Evolutionary conservation across 2,113 vertebrate species (phyloP), one percentile per base, ranked within the genome.

Genomic region (Synchiropus splendidus): DNA sequence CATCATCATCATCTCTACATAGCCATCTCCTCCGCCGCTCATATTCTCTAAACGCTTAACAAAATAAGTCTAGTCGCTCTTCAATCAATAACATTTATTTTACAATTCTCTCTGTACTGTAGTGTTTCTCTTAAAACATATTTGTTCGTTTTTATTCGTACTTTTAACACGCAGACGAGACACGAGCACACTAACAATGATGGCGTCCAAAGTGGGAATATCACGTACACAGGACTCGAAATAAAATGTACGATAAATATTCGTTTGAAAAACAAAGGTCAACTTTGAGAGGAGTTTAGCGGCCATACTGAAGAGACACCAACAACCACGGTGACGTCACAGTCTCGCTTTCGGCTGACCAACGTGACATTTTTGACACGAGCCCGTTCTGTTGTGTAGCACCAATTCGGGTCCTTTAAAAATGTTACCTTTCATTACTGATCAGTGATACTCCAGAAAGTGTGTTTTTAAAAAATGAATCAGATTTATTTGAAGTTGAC

Each of bases 51-150:
- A 59, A 76, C 61, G 48, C 69, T 74, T 70, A 81, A 78, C 75
- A 82, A 79, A 82, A 77, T 80, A 79, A 69, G 55, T 78, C 79
- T 80, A 77, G 70, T 62, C 79, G 61, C 61, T 62, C 64, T 40
- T 73, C 75, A 62, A 62, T 67, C 62, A 30, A 60, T 72, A 73
- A 76, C 73, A 54, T 65, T 71, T 58, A 70, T 69, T 68, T 67
- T 70, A 72, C 70, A 76, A 75, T 49, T 64, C 61, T 69, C 48
- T 66, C 67, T 73, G 53, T 61, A 57, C 59, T 83, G 74, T 87
- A 85, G 84, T 86, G 83, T 85, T 77, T 67, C 52, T 73, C 64
- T 72, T 74, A 58, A 68, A 51, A 74, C 67, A 72, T 79, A 77
- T 75, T 79, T 79, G 74, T 76, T 78, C 64, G 49, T 74, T 62